These are phyloP conservation scores for Tipula lateralis DNA, from an alignment of 2,888 invertebrate genomes.

Conservation along the genomic window DNA sequence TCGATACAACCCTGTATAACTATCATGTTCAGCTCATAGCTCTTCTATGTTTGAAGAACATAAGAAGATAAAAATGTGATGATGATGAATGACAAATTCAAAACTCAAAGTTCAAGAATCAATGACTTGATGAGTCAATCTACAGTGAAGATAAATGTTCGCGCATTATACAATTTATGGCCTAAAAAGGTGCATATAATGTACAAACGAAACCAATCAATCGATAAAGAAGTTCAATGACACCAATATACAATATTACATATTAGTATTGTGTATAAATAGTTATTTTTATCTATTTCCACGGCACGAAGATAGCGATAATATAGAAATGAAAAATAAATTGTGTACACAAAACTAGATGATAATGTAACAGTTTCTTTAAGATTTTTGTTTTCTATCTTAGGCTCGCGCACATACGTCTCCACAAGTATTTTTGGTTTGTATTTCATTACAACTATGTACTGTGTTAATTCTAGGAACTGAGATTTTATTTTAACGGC, in stretches of 20 bases:
- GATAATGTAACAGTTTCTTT: not conserved
- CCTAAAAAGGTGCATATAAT: not conserved
- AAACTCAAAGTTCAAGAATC: not conserved
- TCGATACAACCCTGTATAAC: too few species aligned
- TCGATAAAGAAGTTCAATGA: not conserved
- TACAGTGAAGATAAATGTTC: not conserved
- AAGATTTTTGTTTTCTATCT: not conserved
- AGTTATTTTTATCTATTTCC: slow-evolving; percentile 2
- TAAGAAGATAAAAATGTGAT: too few species aligned
- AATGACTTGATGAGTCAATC: not conserved
- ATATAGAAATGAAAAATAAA: not conserved
- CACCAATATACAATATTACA: not conserved
- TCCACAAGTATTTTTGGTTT: not conserved
- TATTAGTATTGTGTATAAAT: not conserved
- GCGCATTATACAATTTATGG: not conserved
- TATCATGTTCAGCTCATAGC: too few species aligned
- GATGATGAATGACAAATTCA: not conserved
- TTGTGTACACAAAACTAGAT: not conserved
- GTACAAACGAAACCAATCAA: not conserved
- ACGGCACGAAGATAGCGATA: not conserved
- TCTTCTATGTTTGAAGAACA: too few species aligned
- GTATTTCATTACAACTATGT: too few species aligned
- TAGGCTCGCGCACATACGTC: not conserved
- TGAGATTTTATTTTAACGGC: not conserved
- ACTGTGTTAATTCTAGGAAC: not conserved